Evolutionary conservation across 2,888 invertebrate genomes (phyloP).

Genomic region (Mylabris sibirica): DNA sequence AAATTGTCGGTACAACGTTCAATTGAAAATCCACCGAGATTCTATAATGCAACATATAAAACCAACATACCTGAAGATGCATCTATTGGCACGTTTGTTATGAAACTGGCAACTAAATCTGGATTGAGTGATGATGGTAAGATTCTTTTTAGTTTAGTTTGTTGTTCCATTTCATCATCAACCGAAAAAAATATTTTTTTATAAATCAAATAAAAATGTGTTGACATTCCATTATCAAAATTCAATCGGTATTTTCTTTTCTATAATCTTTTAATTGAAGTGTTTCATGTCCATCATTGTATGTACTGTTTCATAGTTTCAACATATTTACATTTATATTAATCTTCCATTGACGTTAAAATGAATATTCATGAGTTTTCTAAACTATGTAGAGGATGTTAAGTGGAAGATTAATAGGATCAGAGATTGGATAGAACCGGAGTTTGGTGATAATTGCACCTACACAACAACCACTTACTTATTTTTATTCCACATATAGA

Average conservation of each 20-base stretch:
- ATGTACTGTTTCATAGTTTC: neutral
- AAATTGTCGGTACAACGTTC: slow-evolving; percentile 74
- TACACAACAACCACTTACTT: slow-evolving; percentile 19
- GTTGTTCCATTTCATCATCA: neutral
- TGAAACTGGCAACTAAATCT: slow-evolving; percentile 79
- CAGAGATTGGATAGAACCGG: slow-evolving; percentile 29
- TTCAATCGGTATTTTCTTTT: neutral
- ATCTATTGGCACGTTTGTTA: slow-evolving; percentile 77
- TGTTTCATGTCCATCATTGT: slow-evolving; percentile 8
- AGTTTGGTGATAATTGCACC: slow-evolving; percentile 30
- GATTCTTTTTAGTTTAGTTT: no score
- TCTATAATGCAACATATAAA: slow-evolving; percentile 77
- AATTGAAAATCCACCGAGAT: slow-evolving; percentile 83
- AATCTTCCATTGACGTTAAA: slow-evolving; percentile 35
- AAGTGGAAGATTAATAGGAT: slow-evolving; percentile 35
- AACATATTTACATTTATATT: slow-evolving; percentile 41
- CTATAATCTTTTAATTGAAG: slow-evolving; percentile 12
- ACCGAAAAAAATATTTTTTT: no score
- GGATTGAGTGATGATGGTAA: slow-evolving; percentile 74
- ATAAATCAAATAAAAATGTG: slow-evolving; percentile 3
- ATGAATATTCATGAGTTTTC: slow-evolving; percentile 41
- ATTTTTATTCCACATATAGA: slow-evolving; percentile 18
- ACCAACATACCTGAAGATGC: slow-evolving; percentile 82
- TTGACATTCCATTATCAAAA: slow-evolving; percentile 7
- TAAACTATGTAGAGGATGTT: slow-evolving; percentile 32